Evolutionary conservation across 2,888 invertebrate species (phyloP), one percentile per base, ranked within the genome.

Genomic region (Plebejus argus): DNA sequence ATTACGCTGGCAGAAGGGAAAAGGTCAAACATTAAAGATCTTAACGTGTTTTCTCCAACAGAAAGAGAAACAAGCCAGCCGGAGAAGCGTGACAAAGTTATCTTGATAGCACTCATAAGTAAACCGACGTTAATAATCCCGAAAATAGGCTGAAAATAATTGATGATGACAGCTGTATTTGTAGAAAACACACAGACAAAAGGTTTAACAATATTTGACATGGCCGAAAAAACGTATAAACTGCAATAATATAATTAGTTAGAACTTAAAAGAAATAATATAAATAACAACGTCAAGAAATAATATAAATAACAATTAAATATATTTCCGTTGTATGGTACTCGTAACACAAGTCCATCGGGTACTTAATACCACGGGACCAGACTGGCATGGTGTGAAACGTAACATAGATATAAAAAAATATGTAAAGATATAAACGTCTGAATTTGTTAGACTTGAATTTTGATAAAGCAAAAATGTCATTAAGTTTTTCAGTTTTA

Each of bases 1-100:
- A 49, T 49, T 74, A 74, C 49, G 74, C 33, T 74, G 49, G 53
- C 74, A 53, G 74, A 28, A 74, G 72, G 49, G 74, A 74, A 74
- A 74, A 74, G 74, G 74, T 74, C 74, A 53, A 74, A 74, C 74
- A 74, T 74, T 74, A 53, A 53, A 49, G 74, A 72, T 74, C 74
- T 53, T 74, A 74, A 74, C 74, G 74, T 74, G 0, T 74, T 74
- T 49, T 53, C 74, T 49, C 23, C 45, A 74, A 53, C 74, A 74
- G 74, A 74, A 74, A 74, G 74, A 74, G 74, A 74, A 74, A 74
- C 74, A 53, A 53, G 45, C 23, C 72, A 72, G 28, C 49, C 23
- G 15, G 49, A 49, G 74, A 74, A 74, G 74, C 74, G 74, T 74
- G 74, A 74, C 49, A 49, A 28, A 74, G 23, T 49, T 49, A 74